phyloP scores from a whole-genome alignment of 2,888 invertebrate genomes.

The Phalangium opilio region DNA sequence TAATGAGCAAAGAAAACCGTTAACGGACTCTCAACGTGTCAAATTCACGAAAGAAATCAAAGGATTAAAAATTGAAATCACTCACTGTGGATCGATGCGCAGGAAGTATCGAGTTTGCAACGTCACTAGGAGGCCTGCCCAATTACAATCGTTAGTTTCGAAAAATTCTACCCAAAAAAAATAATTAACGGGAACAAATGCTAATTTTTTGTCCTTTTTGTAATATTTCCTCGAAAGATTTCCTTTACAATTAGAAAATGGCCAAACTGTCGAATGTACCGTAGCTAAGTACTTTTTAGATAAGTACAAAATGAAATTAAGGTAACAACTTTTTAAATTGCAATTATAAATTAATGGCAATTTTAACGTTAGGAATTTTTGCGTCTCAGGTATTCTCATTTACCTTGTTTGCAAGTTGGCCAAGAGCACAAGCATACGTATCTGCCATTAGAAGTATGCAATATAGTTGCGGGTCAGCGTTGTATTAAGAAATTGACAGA shows the following conservation, averaged over 20 bases:
- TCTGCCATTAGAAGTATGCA: conserved; percentile 95
- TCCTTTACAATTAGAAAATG: conserved; percentile 95
- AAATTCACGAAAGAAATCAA: conserved; percentile 99
- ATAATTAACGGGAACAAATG: too few relatives aligned
- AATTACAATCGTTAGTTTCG: conserved; percentile 99
- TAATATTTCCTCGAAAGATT: conserved; percentile 63
- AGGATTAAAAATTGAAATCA: conserved; percentile 98
- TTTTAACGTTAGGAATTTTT: too few relatives aligned
- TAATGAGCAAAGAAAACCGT: conserved; percentile 84
- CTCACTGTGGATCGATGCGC: conserved; percentile 97
- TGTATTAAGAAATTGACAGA: conserved; percentile 99
- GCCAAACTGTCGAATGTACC: conserved; percentile 98
- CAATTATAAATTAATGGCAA: too few relatives aligned
- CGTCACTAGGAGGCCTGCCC: conserved; percentile 94
- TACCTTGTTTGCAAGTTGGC: conserved; percentile 98
- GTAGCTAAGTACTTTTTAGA: conserved; percentile 99
- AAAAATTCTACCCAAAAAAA: too few relatives aligned
- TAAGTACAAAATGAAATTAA: conserved; percentile 95
- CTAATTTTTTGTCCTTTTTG: neutral
- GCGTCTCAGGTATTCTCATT: conserved; percentile 65
- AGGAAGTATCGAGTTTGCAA: conserved; percentile 99
- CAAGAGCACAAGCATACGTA: conserved; percentile 99
- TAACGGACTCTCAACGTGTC: conserved; percentile 95
- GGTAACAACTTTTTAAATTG: conserved; percentile 36
- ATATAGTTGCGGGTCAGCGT: conserved; percentile 96